phyloP scores from a whole-genome alignment of 2,113 vertebrate species.

The Odontophorus gujanensis region DNA sequence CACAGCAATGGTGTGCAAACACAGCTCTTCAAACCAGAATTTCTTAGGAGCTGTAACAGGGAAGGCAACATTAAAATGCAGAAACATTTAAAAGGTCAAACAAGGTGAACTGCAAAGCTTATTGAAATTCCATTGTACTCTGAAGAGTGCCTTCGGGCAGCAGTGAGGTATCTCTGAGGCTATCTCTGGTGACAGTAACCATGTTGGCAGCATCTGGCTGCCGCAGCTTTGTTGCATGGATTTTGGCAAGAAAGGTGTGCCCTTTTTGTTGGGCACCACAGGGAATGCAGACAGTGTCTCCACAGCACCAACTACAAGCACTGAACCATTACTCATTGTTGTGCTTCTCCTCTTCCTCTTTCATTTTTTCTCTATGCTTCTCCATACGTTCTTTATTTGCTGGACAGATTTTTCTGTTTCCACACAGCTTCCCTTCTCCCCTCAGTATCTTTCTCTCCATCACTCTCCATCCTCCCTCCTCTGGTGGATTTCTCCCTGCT shows the following conservation, averaged over 20 bases:
- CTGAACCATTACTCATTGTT: not conserved
- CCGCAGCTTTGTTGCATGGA: not conserved
- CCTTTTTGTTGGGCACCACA: not conserved
- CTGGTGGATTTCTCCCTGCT: not conserved
- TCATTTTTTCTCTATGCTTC: not conserved
- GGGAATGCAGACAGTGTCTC: slow-evolving; percentile 10
- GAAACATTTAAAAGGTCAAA: not conserved
- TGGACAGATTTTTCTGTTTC: not conserved
- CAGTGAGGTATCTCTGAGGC: not conserved
- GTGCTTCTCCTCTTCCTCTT: not conserved
- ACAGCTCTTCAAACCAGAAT: not conserved
- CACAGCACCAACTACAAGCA: not conserved
- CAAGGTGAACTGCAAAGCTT: not conserved
- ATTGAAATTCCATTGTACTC: not conserved
- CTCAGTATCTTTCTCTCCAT: not conserved
- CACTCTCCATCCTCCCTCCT: not conserved
- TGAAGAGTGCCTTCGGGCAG: not conserved
- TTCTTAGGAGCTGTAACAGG: not conserved
- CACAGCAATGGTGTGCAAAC: not conserved
- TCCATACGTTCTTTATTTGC: not conserved
- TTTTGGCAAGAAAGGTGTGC: not conserved
- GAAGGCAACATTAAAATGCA: not conserved
- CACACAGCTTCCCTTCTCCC: not conserved
- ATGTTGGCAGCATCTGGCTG: not conserved
- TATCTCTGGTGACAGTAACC: not conserved